Evolutionary conservation across 2,888 invertebrate species (phyloP).

Genomic region (Hypercompe scribonia): DNA sequence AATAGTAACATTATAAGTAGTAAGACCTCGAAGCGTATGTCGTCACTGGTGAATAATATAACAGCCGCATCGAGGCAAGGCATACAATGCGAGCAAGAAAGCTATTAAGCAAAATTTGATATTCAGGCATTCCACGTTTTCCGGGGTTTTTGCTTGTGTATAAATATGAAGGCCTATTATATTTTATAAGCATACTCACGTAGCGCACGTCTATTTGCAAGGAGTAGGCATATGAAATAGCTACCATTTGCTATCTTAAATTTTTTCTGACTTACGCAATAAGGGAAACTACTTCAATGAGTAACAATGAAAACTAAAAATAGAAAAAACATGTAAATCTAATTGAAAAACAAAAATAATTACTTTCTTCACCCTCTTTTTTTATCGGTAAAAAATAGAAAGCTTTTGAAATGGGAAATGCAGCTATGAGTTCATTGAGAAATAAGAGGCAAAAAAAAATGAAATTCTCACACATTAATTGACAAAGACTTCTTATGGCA

Average conservation of each 20-base stretch:
- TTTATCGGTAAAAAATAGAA: too few relatives aligned
- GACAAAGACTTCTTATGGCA: too few relatives aligned
- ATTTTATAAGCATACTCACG: neutral
- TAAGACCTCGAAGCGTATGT: neutral
- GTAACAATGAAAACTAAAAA: too few relatives aligned
- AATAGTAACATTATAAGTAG: neutral
- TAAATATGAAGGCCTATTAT: neutral
- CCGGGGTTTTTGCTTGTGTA: neutral
- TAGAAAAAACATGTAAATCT: too few relatives aligned
- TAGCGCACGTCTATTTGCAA: neutral
- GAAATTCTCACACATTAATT: too few relatives aligned
- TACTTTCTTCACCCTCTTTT: too few relatives aligned
- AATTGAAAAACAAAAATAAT: too few relatives aligned
- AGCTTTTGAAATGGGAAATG: too few relatives aligned
- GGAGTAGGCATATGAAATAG: neutral
- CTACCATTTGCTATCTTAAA: too few relatives aligned
- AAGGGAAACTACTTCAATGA: neutral
- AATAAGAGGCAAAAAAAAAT: too few relatives aligned
- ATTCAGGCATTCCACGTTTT: neutral
- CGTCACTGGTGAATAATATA: conserved; percentile 3
- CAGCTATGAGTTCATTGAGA: too few relatives aligned
- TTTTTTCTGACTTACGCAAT: too few relatives aligned
- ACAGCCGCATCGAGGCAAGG: neutral
- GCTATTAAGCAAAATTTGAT: neutral
- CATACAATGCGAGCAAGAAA: conserved; percentile 1